These are phyloP conservation scores for Mastigias papua DNA, from an alignment of 30 jellyfish, hydroid and myxozoan species.

Conservation along the genomic window DNA sequence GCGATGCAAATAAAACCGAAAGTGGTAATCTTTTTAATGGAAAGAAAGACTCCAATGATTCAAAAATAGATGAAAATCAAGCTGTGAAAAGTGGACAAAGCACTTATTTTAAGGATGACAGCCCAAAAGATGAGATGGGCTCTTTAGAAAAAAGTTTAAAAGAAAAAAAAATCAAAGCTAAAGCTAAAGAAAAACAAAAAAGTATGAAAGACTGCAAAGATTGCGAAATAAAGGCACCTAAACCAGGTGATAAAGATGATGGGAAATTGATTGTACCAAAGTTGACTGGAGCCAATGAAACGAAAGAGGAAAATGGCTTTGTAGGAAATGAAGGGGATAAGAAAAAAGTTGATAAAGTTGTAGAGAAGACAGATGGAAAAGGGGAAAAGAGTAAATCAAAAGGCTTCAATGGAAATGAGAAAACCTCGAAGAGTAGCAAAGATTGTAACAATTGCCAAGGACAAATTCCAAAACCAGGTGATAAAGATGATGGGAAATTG, in stretches of 20 bases:
- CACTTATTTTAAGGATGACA: neutral
- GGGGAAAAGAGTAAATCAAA: neutral
- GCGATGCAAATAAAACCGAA: neutral
- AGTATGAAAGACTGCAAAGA: neutral
- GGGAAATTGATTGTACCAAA: slow-evolving; percentile 43
- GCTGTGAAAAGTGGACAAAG: neutral
- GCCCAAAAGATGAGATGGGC: neutral
- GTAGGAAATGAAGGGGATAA: neutral
- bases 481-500: slow-evolving; percentile 29
- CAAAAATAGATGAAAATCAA: neutral
- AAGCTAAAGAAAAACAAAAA: slow-evolving; percentile 10
- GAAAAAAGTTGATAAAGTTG: neutral
- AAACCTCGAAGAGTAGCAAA: neutral
- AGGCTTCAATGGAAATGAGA: neutral
- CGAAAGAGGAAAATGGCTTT: neutral
- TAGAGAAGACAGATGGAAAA: neutral
- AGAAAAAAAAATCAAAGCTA: neutral
- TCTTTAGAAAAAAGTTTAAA: neutral
- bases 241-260: slow-evolving; percentile 34
- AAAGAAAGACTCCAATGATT: neutral
- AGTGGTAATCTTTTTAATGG: neutral
- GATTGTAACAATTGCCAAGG: slow-evolving; percentile 6
- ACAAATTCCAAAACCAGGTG: slow-evolving; percentile 42
- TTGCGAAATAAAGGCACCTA: slow-evolving; percentile 40
- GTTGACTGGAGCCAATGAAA: slow-evolving; percentile 18